Evolutionary conservation across 2,797 vertebrate species (phyloP), one percentile per base, ranked within the genome.

Genomic region (Ambastaia sidthimunki): DNA sequence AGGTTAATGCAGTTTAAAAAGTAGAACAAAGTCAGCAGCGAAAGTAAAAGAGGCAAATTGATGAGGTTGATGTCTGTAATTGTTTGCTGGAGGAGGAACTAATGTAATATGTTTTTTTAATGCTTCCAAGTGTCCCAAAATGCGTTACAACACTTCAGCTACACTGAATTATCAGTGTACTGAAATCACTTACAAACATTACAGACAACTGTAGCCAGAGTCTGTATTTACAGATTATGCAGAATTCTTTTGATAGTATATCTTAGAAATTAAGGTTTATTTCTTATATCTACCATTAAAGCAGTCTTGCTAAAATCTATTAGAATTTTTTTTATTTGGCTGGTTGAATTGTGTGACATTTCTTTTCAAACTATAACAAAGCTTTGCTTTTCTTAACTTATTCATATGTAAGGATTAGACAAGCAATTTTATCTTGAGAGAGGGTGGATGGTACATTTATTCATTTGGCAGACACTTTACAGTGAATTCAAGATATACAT

Each of bases 91-190:
- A 69, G 34, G 55, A 34, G 34, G n/a, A 57, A 21, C 11, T 4
- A 16, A 52, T 69, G 50, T 23, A 44, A 55, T 68, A 68, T 59
- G n/a, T 57, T 57, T 57, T 10, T 12, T 57, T 55, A 28, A 57
- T 76, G 18, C 63, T 55, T 41, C 47, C 16, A 76, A 57, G 23
- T 37, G 57, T 18, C 16, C 18, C 73, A 31, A 37, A 71, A 71
- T 7, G 31, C 21, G 52, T 21, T 9, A 55, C 25, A 41, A 66
- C 19, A 41, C 13, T n/a, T 41, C 52, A 31, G 23, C 25, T 7
- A 37, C 34, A 6, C 34, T 44, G 10, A 74, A 74, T 74, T 52
- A 76, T 25, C 16, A 52, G 19, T 37, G 28, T 10, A 41, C 7
- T 7, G n/a, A 74, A 65, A 65, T 37, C 19, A 74, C 31, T 65